Evolutionary conservation across 1,140 invertebrate genomes (phyloP).

Genomic region (Planococcus citri): DNA sequence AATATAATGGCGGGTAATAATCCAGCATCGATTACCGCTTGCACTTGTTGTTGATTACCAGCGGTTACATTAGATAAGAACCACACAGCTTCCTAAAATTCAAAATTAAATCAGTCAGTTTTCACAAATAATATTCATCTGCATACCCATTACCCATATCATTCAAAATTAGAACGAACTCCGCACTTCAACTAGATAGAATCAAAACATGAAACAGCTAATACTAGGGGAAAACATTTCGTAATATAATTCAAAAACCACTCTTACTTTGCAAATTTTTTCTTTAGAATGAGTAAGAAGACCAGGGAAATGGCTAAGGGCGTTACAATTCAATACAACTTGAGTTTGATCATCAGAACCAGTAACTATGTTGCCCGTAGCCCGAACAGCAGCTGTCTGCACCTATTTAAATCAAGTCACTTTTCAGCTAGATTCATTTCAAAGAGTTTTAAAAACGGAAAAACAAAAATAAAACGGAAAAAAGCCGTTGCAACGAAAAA

Average conservation of each 20-base stretch:
- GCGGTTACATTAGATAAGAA: conserved; percentile 98
- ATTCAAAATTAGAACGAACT: too few species aligned
- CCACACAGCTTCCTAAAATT: conserved; percentile 84
- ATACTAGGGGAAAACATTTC: too few species aligned
- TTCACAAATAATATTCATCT: conserved; percentile 17
- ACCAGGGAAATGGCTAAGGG: conserved; percentile 79
- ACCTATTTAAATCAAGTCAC: conserved; percentile 35
- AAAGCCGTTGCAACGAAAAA: background rate
- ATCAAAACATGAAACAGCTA: too few species aligned
- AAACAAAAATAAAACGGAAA: background rate
- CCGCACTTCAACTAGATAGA: too few species aligned
- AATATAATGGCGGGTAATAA: conserved; percentile 89
- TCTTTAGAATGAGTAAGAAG: conserved; percentile 80
- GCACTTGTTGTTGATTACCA: conserved; percentile 92
- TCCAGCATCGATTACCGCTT: conserved; percentile 89
- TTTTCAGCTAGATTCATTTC: background rate
- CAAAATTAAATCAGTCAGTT: too few species aligned
- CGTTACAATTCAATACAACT: conserved; percentile 82
- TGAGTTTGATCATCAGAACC: conserved; percentile 98
- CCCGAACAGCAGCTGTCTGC: conserved; percentile 89
- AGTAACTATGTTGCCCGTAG: conserved; percentile 98
- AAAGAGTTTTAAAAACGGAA: background rate
- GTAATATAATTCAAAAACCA: too few species aligned
- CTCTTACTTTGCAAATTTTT: conserved; percentile 50
- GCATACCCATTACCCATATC: too few species aligned